Conservation (phyloP, 2,113 vertebrate species). For the Oophaga pumilio region DNA sequence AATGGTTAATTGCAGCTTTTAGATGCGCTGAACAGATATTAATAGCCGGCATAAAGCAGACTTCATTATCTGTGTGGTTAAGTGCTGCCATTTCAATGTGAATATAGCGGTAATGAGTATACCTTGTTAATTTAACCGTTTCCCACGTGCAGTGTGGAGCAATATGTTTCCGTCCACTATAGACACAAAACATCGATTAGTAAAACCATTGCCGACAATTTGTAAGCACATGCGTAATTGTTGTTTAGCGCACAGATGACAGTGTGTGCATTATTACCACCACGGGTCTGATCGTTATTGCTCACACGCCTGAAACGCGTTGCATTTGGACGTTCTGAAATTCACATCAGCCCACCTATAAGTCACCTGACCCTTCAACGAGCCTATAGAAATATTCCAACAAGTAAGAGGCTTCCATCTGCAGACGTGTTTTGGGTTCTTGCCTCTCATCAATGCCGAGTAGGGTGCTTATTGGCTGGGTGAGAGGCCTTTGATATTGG, state of each 20-base stretch:
- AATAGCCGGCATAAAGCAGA: constrained; percentile 56
- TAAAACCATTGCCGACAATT: constrained; percentile 20
- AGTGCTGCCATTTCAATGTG: constrained; percentile 43
- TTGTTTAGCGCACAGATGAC: not conserved
- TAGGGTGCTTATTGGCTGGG: no score
- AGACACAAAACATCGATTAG: constrained; percentile 32
- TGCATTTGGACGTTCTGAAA: no score
- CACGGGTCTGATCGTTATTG: not conserved
- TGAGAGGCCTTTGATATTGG: no score
- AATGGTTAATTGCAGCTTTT: constrained; percentile 59
- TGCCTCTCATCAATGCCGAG: no score
- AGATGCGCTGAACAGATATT: constrained; percentile 55
- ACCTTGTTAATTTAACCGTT: constrained; percentile 45
- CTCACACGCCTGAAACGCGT: no score
- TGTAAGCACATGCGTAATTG: constrained; percentile 23
- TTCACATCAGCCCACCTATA: no score
- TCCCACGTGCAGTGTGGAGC: constrained; percentile 31
- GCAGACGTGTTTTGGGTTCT: no score
- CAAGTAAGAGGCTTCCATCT: no score
- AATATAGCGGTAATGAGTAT: constrained; percentile 45
- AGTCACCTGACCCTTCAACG: no score
- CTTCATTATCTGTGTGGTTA: constrained; percentile 53
- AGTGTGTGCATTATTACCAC: no score
- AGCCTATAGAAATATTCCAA: no score
- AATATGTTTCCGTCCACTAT: constrained; percentile 45